phyloP scores from a whole-genome alignment of 2,797 vertebrate genomes.

The Etheostoma nigrum region DNA sequence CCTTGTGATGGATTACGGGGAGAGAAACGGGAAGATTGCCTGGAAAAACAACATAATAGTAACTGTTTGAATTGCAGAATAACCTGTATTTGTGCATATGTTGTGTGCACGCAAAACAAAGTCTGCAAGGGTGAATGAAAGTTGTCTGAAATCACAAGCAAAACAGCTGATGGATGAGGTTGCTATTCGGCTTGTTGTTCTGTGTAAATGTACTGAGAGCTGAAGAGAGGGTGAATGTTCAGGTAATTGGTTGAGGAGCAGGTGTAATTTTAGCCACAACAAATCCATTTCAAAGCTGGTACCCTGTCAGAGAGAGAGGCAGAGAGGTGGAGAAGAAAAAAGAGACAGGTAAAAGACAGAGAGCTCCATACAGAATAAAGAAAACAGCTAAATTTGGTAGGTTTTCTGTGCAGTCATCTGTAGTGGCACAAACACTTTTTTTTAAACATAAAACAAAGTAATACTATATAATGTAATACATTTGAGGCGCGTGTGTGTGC shows the following conservation, averaged over 20 bases:
- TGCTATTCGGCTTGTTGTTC: slow-evolving; percentile 20
- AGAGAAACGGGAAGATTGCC: slow-evolving; percentile 26
- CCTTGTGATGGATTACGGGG: slow-evolving; percentile 60
- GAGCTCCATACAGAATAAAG: not conserved
- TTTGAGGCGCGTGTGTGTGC: no score
- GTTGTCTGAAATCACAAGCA: slow-evolving; percentile 22
- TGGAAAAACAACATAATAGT: slow-evolving; percentile 12
- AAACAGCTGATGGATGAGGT: slow-evolving; percentile 39
- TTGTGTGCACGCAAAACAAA: slow-evolving; percentile 8
- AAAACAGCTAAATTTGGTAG: not conserved
- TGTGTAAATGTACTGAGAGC: slow-evolving; percentile 51
- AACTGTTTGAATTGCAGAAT: not conserved
- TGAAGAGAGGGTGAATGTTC: slow-evolving; percentile 27
- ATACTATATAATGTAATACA: not conserved
- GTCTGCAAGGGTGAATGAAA: slow-evolving; percentile 53
- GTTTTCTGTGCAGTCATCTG: not conserved
- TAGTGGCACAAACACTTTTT: not conserved
- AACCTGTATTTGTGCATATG: not conserved
- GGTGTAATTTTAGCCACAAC: slow-evolving; percentile 78
- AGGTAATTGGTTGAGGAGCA: slow-evolving; percentile 79
- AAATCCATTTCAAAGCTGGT: slow-evolving; percentile 84
- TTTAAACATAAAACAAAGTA: not conserved
- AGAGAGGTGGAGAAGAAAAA: slow-evolving; percentile 1
- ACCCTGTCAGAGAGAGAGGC: slow-evolving; percentile 54
- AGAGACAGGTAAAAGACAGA: not conserved